Evolutionary conservation across 1,140 invertebrate genomes (phyloP).

Genomic region (Hormaphis cornu): DNA sequence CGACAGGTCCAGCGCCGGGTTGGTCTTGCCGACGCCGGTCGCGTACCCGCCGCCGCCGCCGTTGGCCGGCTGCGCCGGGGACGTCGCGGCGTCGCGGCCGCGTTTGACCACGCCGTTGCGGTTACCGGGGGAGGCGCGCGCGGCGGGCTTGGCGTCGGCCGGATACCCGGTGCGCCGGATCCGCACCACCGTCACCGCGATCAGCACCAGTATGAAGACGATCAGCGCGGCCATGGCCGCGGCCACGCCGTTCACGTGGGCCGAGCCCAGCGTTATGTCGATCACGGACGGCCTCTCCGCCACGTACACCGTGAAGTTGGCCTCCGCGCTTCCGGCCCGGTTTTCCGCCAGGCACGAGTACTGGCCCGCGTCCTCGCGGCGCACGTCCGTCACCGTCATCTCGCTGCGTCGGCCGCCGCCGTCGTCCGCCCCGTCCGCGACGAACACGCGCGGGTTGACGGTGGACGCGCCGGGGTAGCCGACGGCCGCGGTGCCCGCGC

Average conservation of each 20-base stretch:
- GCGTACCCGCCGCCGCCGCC: not conserved
- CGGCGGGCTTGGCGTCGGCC: not conserved
- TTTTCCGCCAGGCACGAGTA: slow-evolving; percentile 87
- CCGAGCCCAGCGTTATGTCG: slow-evolving; percentile 62
- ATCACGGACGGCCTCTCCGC: slow-evolving; percentile 63
- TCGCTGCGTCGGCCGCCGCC: slow-evolving; percentile 55
- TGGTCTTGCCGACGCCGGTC: not conserved
- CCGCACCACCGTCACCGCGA: slow-evolving; percentile 56
- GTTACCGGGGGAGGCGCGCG: not conserved
- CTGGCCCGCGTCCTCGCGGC: slow-evolving; percentile 75
- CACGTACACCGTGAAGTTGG: slow-evolving; percentile 80
- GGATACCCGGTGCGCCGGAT: slow-evolving; percentile 14
- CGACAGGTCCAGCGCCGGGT: slow-evolving; percentile 18
- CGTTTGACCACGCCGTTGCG: not conserved
- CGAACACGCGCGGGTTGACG: slow-evolving; percentile 51
- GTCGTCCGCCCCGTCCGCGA: slow-evolving; percentile 65
- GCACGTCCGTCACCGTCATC: slow-evolving; percentile 74
- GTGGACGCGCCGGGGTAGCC: slow-evolving; percentile 60
- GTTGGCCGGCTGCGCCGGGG: not conserved
- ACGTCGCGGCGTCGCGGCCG: not conserved
- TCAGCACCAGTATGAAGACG: slow-evolving; percentile 61
- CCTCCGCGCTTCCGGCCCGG: slow-evolving; percentile 72
- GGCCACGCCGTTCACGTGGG: slow-evolving; percentile 74
- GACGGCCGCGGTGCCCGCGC: slow-evolving; percentile 53
- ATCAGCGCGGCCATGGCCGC: slow-evolving; percentile 72